Conservation (phyloP, 2,113 vertebrate species). For the Hydropotes inermis region DNA sequence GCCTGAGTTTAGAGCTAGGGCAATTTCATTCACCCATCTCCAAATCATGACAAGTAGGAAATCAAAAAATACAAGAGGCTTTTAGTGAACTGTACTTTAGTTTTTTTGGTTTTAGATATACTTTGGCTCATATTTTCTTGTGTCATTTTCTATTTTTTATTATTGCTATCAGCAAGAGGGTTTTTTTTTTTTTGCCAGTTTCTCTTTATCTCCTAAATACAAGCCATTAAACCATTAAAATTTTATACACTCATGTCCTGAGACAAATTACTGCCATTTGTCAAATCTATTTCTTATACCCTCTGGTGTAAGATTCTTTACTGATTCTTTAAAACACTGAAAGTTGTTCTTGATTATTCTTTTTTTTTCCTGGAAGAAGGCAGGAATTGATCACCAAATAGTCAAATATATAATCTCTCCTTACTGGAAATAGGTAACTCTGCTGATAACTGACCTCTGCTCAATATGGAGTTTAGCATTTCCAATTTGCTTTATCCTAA, state of each 20-base stretch:
- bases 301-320: background rate
- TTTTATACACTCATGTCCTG: background rate
- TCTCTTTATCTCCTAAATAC: background rate
- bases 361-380: background rate
- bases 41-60: background rate
- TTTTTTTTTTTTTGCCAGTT: background rate
- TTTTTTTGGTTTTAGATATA: background rate
- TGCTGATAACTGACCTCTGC: background rate
- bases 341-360: background rate
- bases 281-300: background rate
- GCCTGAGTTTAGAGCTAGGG: background rate
- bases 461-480: background rate
- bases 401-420: background rate
- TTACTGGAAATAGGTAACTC: background rate
- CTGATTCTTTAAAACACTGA: background rate
- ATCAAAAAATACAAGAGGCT: conserved; percentile 16
- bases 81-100: background rate
- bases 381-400: background rate
- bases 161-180: background rate
- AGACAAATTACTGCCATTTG: background rate
- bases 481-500: background rate
- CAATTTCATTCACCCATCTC: conserved; percentile 38
- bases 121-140: background rate
- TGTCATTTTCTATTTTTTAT: background rate
- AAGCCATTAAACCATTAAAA: background rate